Conservation (phyloP, 2,888 invertebrate genomes). For the Luffia ferchaultella region DNA sequence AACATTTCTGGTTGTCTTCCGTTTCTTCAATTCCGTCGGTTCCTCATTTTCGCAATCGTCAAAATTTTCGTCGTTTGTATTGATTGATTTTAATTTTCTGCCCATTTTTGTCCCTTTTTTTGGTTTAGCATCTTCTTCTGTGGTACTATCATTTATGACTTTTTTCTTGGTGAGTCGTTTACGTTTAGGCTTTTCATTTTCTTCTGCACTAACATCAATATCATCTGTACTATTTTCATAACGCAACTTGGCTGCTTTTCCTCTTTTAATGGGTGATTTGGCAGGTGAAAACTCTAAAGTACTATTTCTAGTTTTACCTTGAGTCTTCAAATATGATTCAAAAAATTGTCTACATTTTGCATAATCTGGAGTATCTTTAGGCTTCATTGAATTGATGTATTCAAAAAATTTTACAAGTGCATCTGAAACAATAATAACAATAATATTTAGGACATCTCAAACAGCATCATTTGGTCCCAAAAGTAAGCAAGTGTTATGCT, state of each 20-base stretch:
- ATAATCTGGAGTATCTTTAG: constrained; percentile 79
- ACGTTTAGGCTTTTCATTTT: neutral
- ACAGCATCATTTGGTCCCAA: too few relatives aligned
- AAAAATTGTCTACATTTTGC: constrained; percentile 73
- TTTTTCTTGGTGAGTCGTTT: constrained; percentile 13
- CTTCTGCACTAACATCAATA: constrained; percentile 1
- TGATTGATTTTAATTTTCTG: constrained; percentile 16
- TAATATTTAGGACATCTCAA: too few relatives aligned
- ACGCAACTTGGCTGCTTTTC: constrained; percentile 9
- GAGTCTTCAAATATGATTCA: constrained; percentile 67
- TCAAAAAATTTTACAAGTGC: constrained; percentile 71
- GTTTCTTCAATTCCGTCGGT: neutral
- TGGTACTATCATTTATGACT: neutral
- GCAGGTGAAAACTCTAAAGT: constrained; percentile 65
- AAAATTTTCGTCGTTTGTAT: neutral
- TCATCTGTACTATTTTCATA: constrained; percentile 7
- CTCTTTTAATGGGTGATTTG: constrained; percentile 21
- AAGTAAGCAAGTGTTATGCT: too few relatives aligned
- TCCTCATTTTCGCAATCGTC: constrained; percentile 3
- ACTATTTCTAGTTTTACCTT: constrained; percentile 62
- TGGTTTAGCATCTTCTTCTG: constrained; percentile 8
- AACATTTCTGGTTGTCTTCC: constrained; percentile 1
- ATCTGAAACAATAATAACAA: constrained; percentile 46
- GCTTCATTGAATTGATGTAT: constrained; percentile 72
- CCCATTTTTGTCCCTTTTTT: constrained; percentile 17